These are phyloP conservation scores for Teleogryllus oceanicus DNA, from an alignment of 2,888 invertebrate genomes.

Conservation along the genomic window DNA sequence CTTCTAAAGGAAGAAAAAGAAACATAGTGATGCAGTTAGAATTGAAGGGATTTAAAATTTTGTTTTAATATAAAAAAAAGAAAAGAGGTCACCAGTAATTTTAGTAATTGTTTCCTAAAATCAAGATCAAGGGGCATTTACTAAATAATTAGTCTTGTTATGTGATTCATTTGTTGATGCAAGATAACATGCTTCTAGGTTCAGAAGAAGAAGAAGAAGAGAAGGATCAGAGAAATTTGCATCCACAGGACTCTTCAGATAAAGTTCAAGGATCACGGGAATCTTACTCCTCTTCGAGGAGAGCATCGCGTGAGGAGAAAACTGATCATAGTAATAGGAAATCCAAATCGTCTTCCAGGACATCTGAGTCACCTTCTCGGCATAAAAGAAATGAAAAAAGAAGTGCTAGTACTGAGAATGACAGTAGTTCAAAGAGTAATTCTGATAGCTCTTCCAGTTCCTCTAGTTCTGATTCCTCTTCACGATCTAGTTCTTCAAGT, in stretches of 20 bases:
- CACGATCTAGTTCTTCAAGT: conserved; percentile 32
- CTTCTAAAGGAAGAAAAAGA: too few relatives aligned
- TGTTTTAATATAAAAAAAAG: too few relatives aligned
- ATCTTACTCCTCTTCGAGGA: conserved; percentile 18
- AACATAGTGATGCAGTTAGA: too few relatives aligned
- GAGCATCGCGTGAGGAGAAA: conserved; percentile 23
- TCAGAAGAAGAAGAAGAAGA: conserved; percentile 28
- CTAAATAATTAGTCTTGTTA: too few relatives aligned
- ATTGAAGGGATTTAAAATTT: too few relatives aligned
- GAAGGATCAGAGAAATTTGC: background rate
- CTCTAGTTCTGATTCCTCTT: conserved; percentile 31
- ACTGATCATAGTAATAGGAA: conserved; percentile 23
- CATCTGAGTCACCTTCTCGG: conserved; percentile 20
- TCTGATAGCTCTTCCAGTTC: conserved; percentile 36
- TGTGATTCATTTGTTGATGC: background rate
- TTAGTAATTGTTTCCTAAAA: too few relatives aligned
- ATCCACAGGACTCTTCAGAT: conserved; percentile 24
- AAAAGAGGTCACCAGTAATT: too few relatives aligned
- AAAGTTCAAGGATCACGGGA: conserved; percentile 21
- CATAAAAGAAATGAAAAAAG: conserved; percentile 29
- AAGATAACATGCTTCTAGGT: conserved; percentile 27
- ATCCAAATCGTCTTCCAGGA: conserved; percentile 24
- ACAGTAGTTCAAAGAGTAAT: conserved; percentile 35
- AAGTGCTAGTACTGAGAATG: conserved; percentile 33
- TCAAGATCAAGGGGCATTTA: too few relatives aligned